Evolutionary conservation across 2,113 vertebrate species (phyloP), one percentile per base, ranked within the genome.

Genomic region (Arizona elegans): DNA sequence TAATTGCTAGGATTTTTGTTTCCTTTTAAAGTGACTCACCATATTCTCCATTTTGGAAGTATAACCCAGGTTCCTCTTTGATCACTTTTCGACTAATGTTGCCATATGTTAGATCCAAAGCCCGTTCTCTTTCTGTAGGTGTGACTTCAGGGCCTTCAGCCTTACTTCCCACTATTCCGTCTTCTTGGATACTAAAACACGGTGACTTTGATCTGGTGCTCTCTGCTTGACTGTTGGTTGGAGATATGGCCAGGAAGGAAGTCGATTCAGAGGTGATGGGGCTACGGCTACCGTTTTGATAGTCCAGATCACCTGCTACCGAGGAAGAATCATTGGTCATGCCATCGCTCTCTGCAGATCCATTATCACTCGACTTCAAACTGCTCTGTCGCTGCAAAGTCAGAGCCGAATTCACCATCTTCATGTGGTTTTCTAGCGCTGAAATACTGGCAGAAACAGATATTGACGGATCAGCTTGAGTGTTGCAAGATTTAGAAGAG

Each of bases 81-180:
- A 98, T 98, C 33, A 96, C 93, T 96, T 98, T 98, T 59, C 97
- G 97, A 81, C 96, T 97, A 26, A 98, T 97, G 91, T 92, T 98
- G 92, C 98, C 97, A 0, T 98, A 98, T 0, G 99, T 98, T 95
- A 99, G 98, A 98, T 99, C 99, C 95, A 99, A 97, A 92, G 99
- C 98, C 47, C 98, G 97, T 0, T 98, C 97, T n/a, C 98, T 98
- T 97, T 99, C 99, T 17, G 95, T 13, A 89, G 95, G 90, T 1
- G 92, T 47, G 0, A 3, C 96, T 43, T 98, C 98, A 0, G 96
- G 70, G 59, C 94, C 92, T 52, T 99, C 98, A 0, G 93, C 23
- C 93, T 97, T 99, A 29, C 52, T 93, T 26, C 95, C 92, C 0
- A 8, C 59, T 19, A 62, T 96, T 0, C 92, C 2, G 4, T 97